Conservation (phyloP, 2,113 vertebrate genomes). For the Nerophis ophidion region DNA sequence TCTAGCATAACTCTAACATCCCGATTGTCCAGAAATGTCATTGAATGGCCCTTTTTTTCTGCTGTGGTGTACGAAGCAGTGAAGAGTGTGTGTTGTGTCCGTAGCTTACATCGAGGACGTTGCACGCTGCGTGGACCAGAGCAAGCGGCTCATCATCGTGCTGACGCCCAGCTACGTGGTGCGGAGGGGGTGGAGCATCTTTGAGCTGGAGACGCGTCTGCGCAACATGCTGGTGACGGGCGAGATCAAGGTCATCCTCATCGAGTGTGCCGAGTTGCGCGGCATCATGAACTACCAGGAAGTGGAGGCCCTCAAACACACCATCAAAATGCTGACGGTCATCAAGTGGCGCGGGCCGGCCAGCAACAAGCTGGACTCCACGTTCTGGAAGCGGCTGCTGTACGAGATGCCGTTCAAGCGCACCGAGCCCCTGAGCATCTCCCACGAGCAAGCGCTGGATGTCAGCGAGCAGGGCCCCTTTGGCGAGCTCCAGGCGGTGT, state of each 20-base stretch:
- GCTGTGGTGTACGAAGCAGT: background rate
- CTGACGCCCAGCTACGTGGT: constrained; percentile 97
- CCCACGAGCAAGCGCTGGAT: constrained; percentile 93
- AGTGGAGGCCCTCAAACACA: constrained; percentile 95
- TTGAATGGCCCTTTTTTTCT: too few species aligned
- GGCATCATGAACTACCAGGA: constrained; percentile 99
- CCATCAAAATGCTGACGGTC: constrained; percentile 94
- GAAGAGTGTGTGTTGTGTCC: constrained; percentile 9
- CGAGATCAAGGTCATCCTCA: constrained; percentile 96
- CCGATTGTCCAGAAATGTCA: too few species aligned
- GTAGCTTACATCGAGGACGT: constrained; percentile 97
- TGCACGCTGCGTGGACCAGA: constrained; percentile 96
- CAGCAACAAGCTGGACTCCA: constrained; percentile 94
- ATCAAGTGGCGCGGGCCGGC: constrained; percentile 94
- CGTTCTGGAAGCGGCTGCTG: constrained; percentile 97
- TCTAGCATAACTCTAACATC: too few species aligned
- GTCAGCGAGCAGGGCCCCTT: constrained; percentile 95
- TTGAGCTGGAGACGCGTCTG: constrained; percentile 95
- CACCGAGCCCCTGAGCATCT: constrained; percentile 84
- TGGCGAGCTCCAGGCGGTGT: constrained; percentile 94
- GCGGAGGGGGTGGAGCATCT: constrained; percentile 96
- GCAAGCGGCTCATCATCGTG: constrained; percentile 93
- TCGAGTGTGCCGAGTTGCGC: constrained; percentile 92
- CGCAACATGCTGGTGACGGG: constrained; percentile 94
- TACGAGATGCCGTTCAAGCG: constrained; percentile 98